Evolutionary conservation across 2,888 invertebrate genomes (phyloP), one percentile per base, ranked within the genome.

Genomic region (Habrosyne pyritoides): DNA sequence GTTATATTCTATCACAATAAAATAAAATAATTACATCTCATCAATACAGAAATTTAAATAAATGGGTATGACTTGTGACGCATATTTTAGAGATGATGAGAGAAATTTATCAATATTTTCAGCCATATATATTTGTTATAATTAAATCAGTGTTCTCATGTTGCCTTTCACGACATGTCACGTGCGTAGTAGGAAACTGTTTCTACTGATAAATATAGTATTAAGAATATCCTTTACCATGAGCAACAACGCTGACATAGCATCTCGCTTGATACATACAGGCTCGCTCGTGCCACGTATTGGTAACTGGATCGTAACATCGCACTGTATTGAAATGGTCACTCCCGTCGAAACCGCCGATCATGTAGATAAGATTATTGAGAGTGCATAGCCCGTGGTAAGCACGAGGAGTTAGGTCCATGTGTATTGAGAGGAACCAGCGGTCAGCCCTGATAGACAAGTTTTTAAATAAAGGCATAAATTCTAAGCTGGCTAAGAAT

Each of bases 261-360:
- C 97, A 97, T 64, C 97, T 91, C 6, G 95, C 95, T 66, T 95
- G 95, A 73, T 96, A 95, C 97, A 97, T 97, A 75, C 96, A 95
- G 4, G 97, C 95, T 53, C 96, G 93, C 75, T 95, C 95, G 48
- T 92, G 93, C 97, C 97, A 97, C 46, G 94, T 93, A 73, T 96
- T 95, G 1, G 93, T 93, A 10, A 95, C 94, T 0, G 97, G 97
- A 78, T 97, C 95, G 81, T 96, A 97, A 73, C 96, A 95, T 54
- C 97, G 94, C 30, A 96, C 95, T 1, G 96, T 96, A 77, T 95
- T 95, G 77, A 97, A 95, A 66, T 97, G 95, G 63, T 96, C 94
- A 57, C 94, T 94, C 12, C 97, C 97, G 77, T 97, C 96, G 80
- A 95, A 97, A 1, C 97, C 97, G 4, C 97, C 97, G 64, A 97